phyloP scores from a whole-genome alignment of 1,140 invertebrate species.

The Hycleus phaleratus region DNA sequence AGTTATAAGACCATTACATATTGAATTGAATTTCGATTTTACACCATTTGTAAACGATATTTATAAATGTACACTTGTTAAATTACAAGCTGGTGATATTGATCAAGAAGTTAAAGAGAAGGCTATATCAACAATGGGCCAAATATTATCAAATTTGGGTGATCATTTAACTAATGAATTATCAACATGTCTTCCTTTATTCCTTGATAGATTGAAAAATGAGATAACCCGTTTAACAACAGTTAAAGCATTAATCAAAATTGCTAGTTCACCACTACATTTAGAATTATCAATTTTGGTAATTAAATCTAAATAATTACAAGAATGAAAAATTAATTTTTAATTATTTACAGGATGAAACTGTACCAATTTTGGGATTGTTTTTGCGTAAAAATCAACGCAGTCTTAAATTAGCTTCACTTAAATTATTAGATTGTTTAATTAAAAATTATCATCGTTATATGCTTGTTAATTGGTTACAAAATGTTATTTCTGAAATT shows the following conservation, averaged over 20 bases:
- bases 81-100: conserved; percentile 90
- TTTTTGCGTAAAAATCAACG: conserved; percentile 97
- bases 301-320: conserved; percentile 25
- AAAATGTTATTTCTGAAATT: conserved; percentile 60
- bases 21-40: conserved; percentile 63
- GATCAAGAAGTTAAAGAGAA: conserved; percentile 98
- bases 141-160: conserved; percentile 87
- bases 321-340: conserved; percentile 9
- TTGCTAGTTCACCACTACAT: conserved; percentile 81
- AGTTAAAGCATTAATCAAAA: conserved; percentile 91
- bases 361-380: conserved; percentile 83
- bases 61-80: conserved; percentile 76
- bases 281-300: conserved; percentile 85
- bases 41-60: conserved; percentile 70
- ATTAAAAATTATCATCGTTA: conserved; percentile 37
- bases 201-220: conserved; percentile 88
- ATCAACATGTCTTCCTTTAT: conserved; percentile 81
- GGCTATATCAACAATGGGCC: conserved; percentile 95
- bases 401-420: conserved; percentile 84
- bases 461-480: conserved; percentile 30
- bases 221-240: conserved; percentile 95
- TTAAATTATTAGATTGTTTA: conserved; percentile 84
- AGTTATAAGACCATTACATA: conserved; percentile 83
- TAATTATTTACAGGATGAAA: conserved; percentile 59
- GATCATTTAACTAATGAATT: conserved; percentile 72